Conservation (phyloP, 2,113 vertebrate species). For the Toxotes chatareus region DNA sequence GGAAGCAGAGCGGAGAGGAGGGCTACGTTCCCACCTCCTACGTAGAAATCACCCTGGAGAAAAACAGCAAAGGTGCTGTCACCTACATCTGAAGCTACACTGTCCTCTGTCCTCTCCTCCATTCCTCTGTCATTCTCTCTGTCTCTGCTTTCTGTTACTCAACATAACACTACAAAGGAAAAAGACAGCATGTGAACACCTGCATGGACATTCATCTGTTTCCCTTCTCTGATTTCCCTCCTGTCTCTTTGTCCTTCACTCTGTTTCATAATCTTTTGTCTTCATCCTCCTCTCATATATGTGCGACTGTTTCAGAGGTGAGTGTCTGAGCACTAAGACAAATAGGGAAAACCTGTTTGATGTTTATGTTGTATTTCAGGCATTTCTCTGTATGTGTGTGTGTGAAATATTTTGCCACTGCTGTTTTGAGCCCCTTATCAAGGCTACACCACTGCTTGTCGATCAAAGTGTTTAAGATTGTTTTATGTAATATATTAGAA, state of each 20-base stretch:
- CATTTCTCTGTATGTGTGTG: neutral
- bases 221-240: slow-evolving; percentile 18
- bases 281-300: slow-evolving; percentile 21
- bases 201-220: slow-evolving; percentile 61
- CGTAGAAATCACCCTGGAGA: slow-evolving; percentile 98
- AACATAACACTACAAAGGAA: slow-evolving; percentile 26
- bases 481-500: slow-evolving; percentile 69
- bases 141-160: slow-evolving; percentile 10
- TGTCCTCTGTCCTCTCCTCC: slow-evolving; percentile 35
- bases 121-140: slow-evolving; percentile 38
- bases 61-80: slow-evolving; percentile 99
- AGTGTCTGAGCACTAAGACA: slow-evolving; percentile 79
- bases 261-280: slow-evolving; percentile 34
- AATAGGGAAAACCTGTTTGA: neutral
- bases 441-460: slow-evolving; percentile 38
- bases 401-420: slow-evolving; percentile 9
- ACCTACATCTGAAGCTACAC: slow-evolving; percentile 94
- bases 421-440: slow-evolving; percentile 46
- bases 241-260: slow-evolving; percentile 21
- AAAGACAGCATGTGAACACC: slow-evolving; percentile 29
- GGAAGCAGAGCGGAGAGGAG: slow-evolving; percentile 96
- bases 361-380: slow-evolving; percentile 29
- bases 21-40: slow-evolving; percentile 99
- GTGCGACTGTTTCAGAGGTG: slow-evolving; percentile 71
- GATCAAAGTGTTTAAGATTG: slow-evolving; percentile 65